A percentile compares a stretch with the other conserved stretches of the same genome.
Evolutionary conservation across 2,113 vertebrate species (phyloP).

Genomic region (Mesembrinibis cayennensis): DNA sequence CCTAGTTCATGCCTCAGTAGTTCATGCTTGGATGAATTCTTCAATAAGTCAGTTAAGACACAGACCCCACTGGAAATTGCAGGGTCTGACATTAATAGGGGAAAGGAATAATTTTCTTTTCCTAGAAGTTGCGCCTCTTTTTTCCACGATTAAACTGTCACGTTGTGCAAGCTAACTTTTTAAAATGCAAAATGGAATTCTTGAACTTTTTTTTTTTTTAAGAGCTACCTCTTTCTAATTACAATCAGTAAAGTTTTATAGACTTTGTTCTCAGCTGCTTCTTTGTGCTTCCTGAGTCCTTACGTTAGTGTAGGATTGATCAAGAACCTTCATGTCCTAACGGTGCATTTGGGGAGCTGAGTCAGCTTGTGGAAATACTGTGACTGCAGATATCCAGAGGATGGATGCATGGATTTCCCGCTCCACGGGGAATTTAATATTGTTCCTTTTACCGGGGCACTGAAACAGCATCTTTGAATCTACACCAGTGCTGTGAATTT

Average conservation of each 20-base stretch:
- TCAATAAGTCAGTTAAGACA: constrained; percentile 70
- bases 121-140: not conserved
- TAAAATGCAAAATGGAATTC: not conserved
- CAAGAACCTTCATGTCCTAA: not conserved
- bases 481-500: not conserved
- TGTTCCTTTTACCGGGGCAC: not conserved
- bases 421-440: not conserved
- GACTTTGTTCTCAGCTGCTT: not conserved
- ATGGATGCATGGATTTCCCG: not conserved
- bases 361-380: not conserved
- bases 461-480: not conserved
- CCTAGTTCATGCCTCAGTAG: constrained; percentile 37
- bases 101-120: constrained; percentile 11
- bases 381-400: fast-evolving
- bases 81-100: not conserved
- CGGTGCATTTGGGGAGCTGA: fast-evolving
- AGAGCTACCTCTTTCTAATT: not conserved
- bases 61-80: constrained; percentile 29
- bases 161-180: not conserved
- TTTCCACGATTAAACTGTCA: not conserved
- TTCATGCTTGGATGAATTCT: constrained; percentile 71
- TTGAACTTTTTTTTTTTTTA: not conserved
- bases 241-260: not conserved
- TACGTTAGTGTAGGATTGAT: not conserved
- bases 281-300: not conserved